Conservation (phyloP, 2,797 vertebrate species). For the Coregonus sp. region DNA sequence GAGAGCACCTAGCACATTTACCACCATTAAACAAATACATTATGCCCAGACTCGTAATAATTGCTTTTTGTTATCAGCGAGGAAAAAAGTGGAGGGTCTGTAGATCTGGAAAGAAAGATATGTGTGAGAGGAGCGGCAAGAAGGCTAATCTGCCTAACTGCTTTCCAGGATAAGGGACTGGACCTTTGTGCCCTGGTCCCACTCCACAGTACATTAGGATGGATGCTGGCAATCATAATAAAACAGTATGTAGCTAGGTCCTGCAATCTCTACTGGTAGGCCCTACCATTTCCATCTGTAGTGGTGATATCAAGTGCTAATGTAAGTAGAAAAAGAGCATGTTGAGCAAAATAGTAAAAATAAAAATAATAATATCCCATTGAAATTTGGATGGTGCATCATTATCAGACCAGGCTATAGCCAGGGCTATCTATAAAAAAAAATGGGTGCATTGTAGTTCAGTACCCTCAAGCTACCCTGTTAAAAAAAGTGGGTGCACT, state of each 20-base stretch:
- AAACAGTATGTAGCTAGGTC: neutral
- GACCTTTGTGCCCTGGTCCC: neutral
- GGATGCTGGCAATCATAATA: neutral
- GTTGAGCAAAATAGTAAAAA: neutral
- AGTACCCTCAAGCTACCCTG: neutral
- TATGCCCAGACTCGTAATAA: slow-evolving; percentile 31
- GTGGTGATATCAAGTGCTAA: neutral
- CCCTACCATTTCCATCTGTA: neutral
- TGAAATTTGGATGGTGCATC: neutral
- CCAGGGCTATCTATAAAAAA: neutral
- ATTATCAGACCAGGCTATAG: neutral
- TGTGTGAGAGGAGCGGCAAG: neutral
- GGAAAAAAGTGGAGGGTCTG: slow-evolving; percentile 3
- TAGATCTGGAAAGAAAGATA: slow-evolving; percentile 27
- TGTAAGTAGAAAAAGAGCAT: neutral
- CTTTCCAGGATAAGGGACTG: neutral
- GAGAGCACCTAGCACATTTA: slow-evolving; percentile 15
- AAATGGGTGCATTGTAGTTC: no score
- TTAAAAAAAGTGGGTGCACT: no score
- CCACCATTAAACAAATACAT: slow-evolving; percentile 5
- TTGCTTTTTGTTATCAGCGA: slow-evolving; percentile 23
- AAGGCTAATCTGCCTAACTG: neutral
- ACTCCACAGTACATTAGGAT: neutral
- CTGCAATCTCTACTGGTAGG: neutral
- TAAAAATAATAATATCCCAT: neutral